phyloP scores from a whole-genome alignment of 1,140 invertebrate genomes.

The Armadillidium nasatum region DNA sequence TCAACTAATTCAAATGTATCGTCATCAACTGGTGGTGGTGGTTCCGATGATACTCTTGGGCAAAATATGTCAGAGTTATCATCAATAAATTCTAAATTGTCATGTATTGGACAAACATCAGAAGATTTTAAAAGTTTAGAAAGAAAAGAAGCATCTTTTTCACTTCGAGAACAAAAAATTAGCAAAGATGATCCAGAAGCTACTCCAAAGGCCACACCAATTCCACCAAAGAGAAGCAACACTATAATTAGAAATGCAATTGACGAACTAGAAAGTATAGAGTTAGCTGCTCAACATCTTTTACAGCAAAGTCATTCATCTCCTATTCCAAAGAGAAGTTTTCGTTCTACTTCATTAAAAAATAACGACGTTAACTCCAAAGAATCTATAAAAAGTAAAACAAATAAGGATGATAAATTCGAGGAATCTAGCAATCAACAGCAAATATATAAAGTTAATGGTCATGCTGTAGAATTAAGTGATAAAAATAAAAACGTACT shows the following conservation, averaged over 20 bases:
- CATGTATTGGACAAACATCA: constrained; percentile 29
- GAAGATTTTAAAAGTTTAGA: constrained; percentile 23
- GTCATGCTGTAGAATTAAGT: neutral
- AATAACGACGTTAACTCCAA: neutral
- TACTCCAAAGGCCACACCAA: constrained; percentile 12
- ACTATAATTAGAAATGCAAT: constrained; percentile 38
- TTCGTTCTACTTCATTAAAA: neutral
- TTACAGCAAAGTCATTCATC: constrained; percentile 25
- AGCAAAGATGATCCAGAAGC: constrained; percentile 3
- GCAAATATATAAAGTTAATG: neutral
- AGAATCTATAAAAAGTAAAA: neutral
- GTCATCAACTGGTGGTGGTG: constrained; percentile 34
- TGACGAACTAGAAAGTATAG: constrained; percentile 38
- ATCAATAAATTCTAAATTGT: constrained; percentile 42
- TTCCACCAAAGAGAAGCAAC: constrained; percentile 22
- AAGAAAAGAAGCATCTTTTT: neutral
- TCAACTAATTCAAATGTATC: constrained; percentile 37
- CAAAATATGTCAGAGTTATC: constrained; percentile 44
- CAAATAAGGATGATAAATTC: neutral
- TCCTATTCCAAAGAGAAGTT: constrained; percentile 17
- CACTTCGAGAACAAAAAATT: neutral
- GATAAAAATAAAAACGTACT: constrained; percentile 11
- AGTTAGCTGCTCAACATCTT: constrained; percentile 35
- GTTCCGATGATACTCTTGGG: constrained; percentile 39
- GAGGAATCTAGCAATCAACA: neutral